Percentiles rank a stretch among this genome's conserved stretches.
phyloP scores from a whole-genome alignment of 2,113 vertebrate species.

The Arvicanthis niloticus region DNA sequence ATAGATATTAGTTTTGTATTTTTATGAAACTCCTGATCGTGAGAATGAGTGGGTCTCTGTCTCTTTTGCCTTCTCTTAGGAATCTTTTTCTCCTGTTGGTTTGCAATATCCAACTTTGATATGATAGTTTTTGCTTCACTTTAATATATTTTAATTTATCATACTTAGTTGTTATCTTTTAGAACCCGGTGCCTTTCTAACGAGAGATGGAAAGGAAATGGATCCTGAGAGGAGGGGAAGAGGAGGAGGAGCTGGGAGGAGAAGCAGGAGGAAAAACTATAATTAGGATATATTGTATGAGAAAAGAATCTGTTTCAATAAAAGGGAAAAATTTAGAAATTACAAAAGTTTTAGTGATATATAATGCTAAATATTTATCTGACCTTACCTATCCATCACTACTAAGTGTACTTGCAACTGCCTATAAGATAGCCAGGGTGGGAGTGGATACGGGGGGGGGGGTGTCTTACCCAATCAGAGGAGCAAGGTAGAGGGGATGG shows the following conservation, averaged over 20 bases:
- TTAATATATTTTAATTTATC: not conserved
- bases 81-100: not conserved
- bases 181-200: not conserved
- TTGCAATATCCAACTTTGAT: not conserved
- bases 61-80: not conserved
- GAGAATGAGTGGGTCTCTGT: not conserved
- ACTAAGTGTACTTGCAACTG: constrained; percentile 42
- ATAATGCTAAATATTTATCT: not conserved
- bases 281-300: not conserved
- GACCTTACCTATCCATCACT: not conserved
- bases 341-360: not conserved
- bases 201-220: not conserved
- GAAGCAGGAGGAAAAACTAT: not conserved
- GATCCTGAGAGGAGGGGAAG: not conserved
- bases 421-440: not conserved
- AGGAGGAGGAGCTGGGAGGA: not conserved
- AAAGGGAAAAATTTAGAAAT: not conserved
- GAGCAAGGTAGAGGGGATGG: too few relatives aligned
- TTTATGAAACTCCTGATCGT: not conserved
- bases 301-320: not conserved
- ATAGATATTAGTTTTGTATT: not conserved
- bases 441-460: too few relatives aligned
- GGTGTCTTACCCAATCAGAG: too few relatives aligned
- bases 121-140: not conserved
- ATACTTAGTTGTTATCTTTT: not conserved